Evolutionary conservation across 2,888 invertebrate genomes (phyloP).

Genomic region (Drosophila antonietae): DNA sequence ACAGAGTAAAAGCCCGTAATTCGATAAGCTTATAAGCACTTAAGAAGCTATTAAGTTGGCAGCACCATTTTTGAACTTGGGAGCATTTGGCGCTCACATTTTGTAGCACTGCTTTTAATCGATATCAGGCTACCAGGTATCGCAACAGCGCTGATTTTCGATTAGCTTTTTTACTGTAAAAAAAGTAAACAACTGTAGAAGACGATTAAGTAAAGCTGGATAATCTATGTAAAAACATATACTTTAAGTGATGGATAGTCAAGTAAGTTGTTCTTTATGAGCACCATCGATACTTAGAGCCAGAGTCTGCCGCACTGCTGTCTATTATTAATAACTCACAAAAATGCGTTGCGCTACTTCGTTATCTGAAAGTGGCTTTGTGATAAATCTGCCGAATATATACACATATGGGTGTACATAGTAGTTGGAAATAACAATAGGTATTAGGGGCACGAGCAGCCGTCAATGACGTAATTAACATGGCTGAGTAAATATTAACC

Average conservation of each 20-base stretch:
- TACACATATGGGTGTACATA: slow-evolving; percentile 24
- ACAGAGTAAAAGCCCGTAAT: slow-evolving; percentile 7
- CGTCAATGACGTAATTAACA: slow-evolving; percentile 58
- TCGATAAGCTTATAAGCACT: background rate
- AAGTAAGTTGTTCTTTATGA: slow-evolving; percentile 65
- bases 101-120: slow-evolving; percentile 16
- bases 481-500: slow-evolving; percentile 3
- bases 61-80: slow-evolving; percentile 15
- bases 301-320: background rate
- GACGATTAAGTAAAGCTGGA: slow-evolving; percentile 34
- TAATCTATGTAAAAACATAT: slow-evolving; percentile 36
- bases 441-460: slow-evolving; percentile 12
- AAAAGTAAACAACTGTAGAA: slow-evolving; percentile 54
- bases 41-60: slow-evolving; percentile 12
- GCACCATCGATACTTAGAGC: background rate
- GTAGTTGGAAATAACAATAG: slow-evolving; percentile 30
- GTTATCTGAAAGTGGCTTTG: slow-evolving; percentile 65
- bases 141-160: slow-evolving; percentile 13
- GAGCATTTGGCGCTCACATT: background rate
- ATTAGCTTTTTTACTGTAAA: slow-evolving; percentile 24
- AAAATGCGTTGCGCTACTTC: slow-evolving; percentile 45
- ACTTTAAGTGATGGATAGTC: slow-evolving; percentile 82
- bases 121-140: background rate
- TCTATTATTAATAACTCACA: slow-evolving; percentile 37
- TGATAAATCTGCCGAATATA: slow-evolving; percentile 50